These are phyloP conservation scores for Takifugu ocellatus DNA, from an alignment of 2,797 vertebrate species.

Conservation along the genomic window DNA sequence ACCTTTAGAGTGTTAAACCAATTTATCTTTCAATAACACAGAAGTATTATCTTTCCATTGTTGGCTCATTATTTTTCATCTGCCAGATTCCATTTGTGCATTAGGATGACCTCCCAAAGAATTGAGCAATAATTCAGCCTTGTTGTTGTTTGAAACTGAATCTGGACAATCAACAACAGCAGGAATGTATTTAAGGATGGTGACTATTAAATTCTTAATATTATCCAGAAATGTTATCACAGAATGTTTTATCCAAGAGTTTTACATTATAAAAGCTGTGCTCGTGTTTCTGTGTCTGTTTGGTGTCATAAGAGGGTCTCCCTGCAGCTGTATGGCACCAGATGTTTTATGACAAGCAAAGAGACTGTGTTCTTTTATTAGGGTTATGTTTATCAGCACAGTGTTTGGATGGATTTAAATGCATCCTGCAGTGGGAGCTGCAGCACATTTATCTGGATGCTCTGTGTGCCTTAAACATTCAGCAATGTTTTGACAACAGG, in stretches of 20 bases:
- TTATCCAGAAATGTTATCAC: constrained; percentile 5
- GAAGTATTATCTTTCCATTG: constrained; percentile 53
- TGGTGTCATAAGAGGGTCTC: too few relatives aligned
- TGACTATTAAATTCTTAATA: background rate
- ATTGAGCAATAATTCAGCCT: too few relatives aligned
- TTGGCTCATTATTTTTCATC: constrained; percentile 51
- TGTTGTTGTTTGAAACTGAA: too few relatives aligned
- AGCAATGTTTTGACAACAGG: constrained; percentile 13
- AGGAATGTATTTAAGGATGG: background rate
- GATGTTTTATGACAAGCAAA: background rate
- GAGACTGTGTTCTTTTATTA: background rate
- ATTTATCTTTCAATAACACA: constrained; percentile 48
- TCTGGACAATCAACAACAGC: background rate
- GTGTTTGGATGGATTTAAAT: constrained; percentile 9
- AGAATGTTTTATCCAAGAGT: constrained; percentile 28
- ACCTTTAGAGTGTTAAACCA: constrained; percentile 61
- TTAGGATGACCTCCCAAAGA: too few relatives aligned
- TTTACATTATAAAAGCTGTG: background rate
- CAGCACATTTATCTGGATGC: constrained; percentile 11
- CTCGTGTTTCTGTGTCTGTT: too few relatives aligned
- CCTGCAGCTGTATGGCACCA: background rate
- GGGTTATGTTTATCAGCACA: constrained; percentile 6
- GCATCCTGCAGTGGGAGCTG: background rate
- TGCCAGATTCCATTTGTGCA: background rate
- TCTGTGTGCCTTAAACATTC: constrained; percentile 4